Percentiles rank a stretch among this genome's conserved stretches.
Conservation (phyloP, 2,797 vertebrate genomes). For the Pangasius larnaudii region DNA sequence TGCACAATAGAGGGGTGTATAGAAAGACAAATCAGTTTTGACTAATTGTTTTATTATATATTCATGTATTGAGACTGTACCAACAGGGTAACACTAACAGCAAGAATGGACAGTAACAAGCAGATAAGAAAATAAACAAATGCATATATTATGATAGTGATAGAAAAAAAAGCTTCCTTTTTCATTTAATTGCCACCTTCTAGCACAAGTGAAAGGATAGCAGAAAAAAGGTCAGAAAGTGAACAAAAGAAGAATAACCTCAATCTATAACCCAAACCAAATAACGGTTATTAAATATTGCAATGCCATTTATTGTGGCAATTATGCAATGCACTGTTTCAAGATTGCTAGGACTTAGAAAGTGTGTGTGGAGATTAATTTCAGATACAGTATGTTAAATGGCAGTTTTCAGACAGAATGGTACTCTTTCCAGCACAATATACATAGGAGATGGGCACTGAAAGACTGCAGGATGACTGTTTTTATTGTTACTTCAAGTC, state of each 20-base stretch:
- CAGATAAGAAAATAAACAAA: not conserved
- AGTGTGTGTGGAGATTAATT: not conserved
- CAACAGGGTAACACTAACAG: not conserved
- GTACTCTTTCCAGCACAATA: not conserved
- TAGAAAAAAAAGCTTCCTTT: not conserved
- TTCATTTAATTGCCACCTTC: constrained; percentile 6
- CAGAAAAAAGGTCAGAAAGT: not conserved
- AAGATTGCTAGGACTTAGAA: not conserved
- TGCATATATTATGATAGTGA: not conserved
- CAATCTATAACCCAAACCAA: not conserved
- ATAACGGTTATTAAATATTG: not conserved
- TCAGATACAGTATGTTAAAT: not conserved
- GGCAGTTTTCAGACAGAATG: not conserved
- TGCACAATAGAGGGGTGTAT: not conserved
- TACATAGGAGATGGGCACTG: not conserved
- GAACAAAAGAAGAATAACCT: not conserved
- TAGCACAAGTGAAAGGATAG: not conserved
- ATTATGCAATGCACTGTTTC: not conserved
- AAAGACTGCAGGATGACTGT: not conserved
- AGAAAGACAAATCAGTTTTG: not conserved
- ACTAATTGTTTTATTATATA: constrained; percentile 16
- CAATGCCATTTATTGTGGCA: constrained; percentile 10
- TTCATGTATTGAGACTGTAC: not conserved
- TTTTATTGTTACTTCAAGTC: not conserved
- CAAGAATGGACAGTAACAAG: constrained; percentile 6